Base-by-base conservation (phyloP, 23 tunicate species). In the Ciona savignyi region DNA sequence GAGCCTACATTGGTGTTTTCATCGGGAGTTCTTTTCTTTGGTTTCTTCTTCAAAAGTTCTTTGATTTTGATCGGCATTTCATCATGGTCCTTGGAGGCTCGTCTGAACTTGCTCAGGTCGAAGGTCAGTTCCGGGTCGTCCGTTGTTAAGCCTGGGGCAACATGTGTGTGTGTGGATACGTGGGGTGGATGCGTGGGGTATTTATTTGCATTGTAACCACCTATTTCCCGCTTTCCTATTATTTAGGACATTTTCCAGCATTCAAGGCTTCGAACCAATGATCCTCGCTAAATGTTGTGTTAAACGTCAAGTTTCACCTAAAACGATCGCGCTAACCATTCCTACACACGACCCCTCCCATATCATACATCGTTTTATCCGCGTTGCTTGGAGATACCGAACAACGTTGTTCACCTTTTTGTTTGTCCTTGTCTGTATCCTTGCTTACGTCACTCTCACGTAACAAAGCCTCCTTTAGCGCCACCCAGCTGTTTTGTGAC, bases 401-500 rank as follows among this genome's bases (percentile, higher is more conserved):
- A n/a, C n/a, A n/a, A n/a, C n/a, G n/a, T n/a, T 9, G 56, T 42
- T 20, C 6, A 77, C 83, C 73, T 77, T 84, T 84, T 27, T 70
- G 70, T 62, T 89, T 89, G 34, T 78, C 80, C 23, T 79, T 90
- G 66, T 90, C 79, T 74, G 83, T 88, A 0, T 83, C 85, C 51
- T 83, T 78, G 74, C 85, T 90, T 74, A 79, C 89, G 85, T 83
- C 89, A 68, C 83, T 78, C 30, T 89, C 96, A 29, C 96, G 89
- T 60, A 89, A 67, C 69, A 89, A 61, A 27, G 89, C 84, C 62
- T 89, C 96, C 69, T 89, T 89, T 60, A 89, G 49, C 56, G 96
- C 96, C 72, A 89, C 89, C 96, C 96, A 89, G 72, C 71, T 78
- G 78, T 89, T 83, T 74, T 89, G 89, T 1, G 96, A 80, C n/a